Evolutionary conservation across 1,140 invertebrate genomes (phyloP), one percentile per base, ranked within the genome.

Genomic region (Penaeus indicus): DNA sequence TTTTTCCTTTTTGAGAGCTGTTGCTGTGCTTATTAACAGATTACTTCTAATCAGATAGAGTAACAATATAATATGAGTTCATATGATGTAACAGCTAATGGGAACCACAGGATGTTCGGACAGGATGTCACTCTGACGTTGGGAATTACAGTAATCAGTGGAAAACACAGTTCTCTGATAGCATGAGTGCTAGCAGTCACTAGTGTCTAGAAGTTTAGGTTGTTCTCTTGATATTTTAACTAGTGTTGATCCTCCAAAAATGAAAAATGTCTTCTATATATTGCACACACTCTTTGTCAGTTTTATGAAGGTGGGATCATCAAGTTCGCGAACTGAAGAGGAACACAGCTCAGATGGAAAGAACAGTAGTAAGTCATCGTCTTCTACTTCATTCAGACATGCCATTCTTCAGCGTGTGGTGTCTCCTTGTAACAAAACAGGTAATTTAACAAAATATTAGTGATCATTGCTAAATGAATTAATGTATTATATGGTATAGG

Each of bases 291-390:
- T 84, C 60, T 32, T 84, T 61, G 54, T 63, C 87, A 90, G 90
- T 82, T 90, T 90, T 80, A 78, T 90, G 25, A 90, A 90, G 67
- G 90, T 90, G 19, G 90, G 90, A 27, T 90, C 86, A 8, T 87
- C 90, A 21, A 54, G 64, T 22, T 72, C 85, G 4, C 84, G 83
- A 22, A 54, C 18, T 47, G 90, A 86, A 54, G 87, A 89, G 27
- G 87, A 90, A n/a, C 79, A 63, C n/a, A 64, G 77, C 21, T 83
- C 54, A 4, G 80, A 86, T 72, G 89, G 85, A 21, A 88, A 84
- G 63, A 18, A 18, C 25, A 27, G 62, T 3, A 61, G 72, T 27
- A 86, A 82, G 69, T 85, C 84, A 18, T n/a, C 84, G 10, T 77
- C 90, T 13, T 32, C 84, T 1, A 79, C 86, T 8, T 90, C 90